phyloP scores from a whole-genome alignment of 2,888 invertebrate species.

The Coecobrya sp. region DNA sequence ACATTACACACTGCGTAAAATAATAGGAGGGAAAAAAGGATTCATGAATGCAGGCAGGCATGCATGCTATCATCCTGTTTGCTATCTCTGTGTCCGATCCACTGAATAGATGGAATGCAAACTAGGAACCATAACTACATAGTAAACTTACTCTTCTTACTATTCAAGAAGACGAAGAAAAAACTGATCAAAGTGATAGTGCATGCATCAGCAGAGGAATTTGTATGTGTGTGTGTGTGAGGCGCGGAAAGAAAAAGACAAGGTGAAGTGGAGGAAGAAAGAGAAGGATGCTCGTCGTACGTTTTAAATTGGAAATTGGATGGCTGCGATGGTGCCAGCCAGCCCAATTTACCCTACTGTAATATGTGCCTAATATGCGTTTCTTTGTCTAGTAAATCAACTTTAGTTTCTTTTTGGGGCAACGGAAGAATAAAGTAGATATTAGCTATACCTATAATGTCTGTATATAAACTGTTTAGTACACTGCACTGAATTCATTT shows the following conservation, averaged over 20 bases:
- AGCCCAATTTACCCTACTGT: conserved; percentile 17
- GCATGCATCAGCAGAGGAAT: conserved; percentile 58
- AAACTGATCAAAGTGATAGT: conserved; percentile 77
- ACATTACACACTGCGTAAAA: background rate
- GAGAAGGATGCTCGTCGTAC: background rate
- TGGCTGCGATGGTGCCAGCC: background rate
- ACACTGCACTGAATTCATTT: conserved; percentile 64
- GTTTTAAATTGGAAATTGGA: conserved; percentile 70
- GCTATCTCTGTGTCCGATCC: conserved; percentile 77
- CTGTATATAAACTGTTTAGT: conserved; percentile 30
- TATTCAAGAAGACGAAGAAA: conserved; percentile 37
- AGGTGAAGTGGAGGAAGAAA: conserved; percentile 26
- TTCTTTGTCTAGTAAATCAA: background rate
- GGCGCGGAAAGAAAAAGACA: background rate
- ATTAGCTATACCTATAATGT: background rate
- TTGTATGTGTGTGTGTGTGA: background rate
- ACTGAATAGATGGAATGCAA: conserved; percentile 79
- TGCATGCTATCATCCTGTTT: background rate
- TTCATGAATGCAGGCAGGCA: conserved; percentile 9
- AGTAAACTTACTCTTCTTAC: background rate
- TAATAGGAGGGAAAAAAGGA: conserved; percentile 20
- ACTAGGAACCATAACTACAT: conserved; percentile 28
- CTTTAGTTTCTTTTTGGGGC: background rate
- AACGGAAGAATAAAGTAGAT: background rate
- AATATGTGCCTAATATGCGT: background rate